phyloP scores from a whole-genome alignment of 2,888 invertebrate species.

The Eurois occulta region DNA sequence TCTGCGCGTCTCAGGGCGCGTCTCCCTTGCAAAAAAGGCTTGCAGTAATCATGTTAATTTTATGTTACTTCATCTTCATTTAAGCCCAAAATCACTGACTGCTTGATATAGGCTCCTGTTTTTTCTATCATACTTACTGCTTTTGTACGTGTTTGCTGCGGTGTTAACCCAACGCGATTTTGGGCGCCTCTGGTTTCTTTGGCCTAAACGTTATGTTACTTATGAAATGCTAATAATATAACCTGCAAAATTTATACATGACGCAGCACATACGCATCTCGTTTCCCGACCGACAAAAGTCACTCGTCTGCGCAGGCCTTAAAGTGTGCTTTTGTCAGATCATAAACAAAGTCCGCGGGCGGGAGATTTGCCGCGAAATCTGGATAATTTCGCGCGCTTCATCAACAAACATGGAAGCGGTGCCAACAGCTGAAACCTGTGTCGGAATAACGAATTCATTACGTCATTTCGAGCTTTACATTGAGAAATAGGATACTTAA shows the following conservation, averaged over 20 bases:
- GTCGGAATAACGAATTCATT: conserved; percentile 80
- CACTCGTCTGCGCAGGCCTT: background rate
- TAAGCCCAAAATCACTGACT: no score
- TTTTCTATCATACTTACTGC: background rate
- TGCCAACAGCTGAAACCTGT: conserved; percentile 73
- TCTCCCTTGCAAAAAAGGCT: background rate
- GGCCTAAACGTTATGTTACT: background rate
- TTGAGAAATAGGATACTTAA: conserved; percentile 53
- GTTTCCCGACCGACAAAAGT: background rate
- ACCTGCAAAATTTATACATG: background rate
- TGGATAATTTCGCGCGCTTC: conserved; percentile 87
- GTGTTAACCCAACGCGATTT: background rate
- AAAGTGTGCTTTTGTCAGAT: conserved; percentile 72
- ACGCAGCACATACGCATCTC: background rate
- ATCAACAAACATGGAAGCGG: conserved; percentile 82
- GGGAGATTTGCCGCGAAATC: conserved; percentile 82
- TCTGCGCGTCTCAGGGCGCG: no score
- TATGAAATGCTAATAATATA: no score
- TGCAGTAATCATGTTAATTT: background rate
- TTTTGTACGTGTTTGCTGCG: background rate
- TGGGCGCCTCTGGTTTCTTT: background rate
- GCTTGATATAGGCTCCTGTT: background rate
- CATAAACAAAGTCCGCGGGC: conserved; percentile 77
- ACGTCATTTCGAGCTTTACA: conserved; percentile 67
- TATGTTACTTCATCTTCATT: background rate